Conservation (phyloP, 2,888 invertebrate species). For the Epirrita christyi region DNA sequence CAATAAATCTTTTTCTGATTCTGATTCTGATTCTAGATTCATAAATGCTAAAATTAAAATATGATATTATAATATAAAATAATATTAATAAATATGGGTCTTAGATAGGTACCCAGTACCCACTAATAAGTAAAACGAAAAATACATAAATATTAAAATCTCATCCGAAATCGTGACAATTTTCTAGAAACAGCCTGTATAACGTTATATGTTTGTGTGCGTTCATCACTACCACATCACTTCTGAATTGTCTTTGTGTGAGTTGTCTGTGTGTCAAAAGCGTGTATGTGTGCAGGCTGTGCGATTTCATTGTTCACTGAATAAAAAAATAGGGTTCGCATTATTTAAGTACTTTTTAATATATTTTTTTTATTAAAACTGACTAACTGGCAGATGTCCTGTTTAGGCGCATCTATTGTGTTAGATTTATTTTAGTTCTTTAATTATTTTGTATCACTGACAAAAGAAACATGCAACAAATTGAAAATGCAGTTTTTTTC, state of each 20-base stretch:
- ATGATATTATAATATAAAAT: too few relatives aligned
- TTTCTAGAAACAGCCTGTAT: slow-evolving; percentile 7
- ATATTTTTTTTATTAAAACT: not conserved
- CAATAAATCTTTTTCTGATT: too few relatives aligned
- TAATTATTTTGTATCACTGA: not conserved
- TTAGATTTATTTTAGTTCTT: not conserved
- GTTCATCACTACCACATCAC: not conserved
- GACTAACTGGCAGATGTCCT: slow-evolving; percentile 8
- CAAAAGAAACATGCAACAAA: too few relatives aligned
- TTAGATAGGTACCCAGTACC: too few relatives aligned
- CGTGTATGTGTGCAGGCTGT: slow-evolving; percentile 34
- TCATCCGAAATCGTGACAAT: not conserved
- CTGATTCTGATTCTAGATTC: too few relatives aligned
- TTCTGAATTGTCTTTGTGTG: slow-evolving; percentile 15
- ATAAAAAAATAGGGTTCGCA: slow-evolving; percentile 18
- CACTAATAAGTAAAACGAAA: too few relatives aligned
- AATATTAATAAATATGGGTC: too few relatives aligned
- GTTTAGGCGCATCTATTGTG: not conserved
- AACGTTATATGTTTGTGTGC: slow-evolving; percentile 4
- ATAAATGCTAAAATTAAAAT: too few relatives aligned
- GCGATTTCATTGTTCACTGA: slow-evolving; percentile 20
- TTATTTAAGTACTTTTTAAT: slow-evolving; percentile 2
- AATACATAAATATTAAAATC: too few relatives aligned
- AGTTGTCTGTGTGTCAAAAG: not conserved
- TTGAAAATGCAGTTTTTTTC: too few relatives aligned